Base-by-base conservation (phyloP, 30 jellyfish, hydroid and myxozoan species). In the Turritopsis dohrnii region DNA sequence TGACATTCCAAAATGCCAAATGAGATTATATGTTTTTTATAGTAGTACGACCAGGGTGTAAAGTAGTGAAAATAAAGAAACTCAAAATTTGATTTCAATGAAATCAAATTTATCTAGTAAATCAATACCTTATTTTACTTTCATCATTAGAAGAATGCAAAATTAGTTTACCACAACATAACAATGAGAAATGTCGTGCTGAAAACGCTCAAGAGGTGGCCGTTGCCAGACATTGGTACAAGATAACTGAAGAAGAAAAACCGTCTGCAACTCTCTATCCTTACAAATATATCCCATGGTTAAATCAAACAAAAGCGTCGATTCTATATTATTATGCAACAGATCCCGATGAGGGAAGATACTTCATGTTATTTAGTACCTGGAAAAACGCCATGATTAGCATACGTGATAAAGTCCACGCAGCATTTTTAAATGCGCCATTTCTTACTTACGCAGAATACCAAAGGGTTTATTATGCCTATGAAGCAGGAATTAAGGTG, bases 191-290 rank as follows among this genome's bases (percentile, higher is more conserved):
- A 69, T 77, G 85, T 29, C 8, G 41, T 60, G 72, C 28, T n/a
- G 31, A 23, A 25, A 30, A 76, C n/a, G 71, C 65, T 27, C 13
- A 1, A 9, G 87, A 80, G 16, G 20, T 27, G 21, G 1, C 21
- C 0, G 18, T 22, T 16, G 87, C 87, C 21, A 80, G 82, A 80
- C 28, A 52, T 7, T 80, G 87, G 87, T 80, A 80, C 87, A 80
- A 53, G 23, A 80, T 80, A 22, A 80, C 87, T 16, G 82, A 80
- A 27, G 87, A 53, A 24, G 28, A 26, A 1, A 3, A 65, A 65
- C 52, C 4, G 1, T 65, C 82, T 18, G 18, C 54, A 41, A 80
- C 18, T 26, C 26, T 41, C 16, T 80, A 41, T 0, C 87, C 80
- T 23, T 80, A 41, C 16, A 80, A 65, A 65, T 65, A 52, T 8